A percentile compares a stretch with the other conserved stretches of the same genome.
Evolutionary conservation across 2,797 vertebrate genomes (phyloP).

Genomic region (Meriones psammophilus): DNA sequence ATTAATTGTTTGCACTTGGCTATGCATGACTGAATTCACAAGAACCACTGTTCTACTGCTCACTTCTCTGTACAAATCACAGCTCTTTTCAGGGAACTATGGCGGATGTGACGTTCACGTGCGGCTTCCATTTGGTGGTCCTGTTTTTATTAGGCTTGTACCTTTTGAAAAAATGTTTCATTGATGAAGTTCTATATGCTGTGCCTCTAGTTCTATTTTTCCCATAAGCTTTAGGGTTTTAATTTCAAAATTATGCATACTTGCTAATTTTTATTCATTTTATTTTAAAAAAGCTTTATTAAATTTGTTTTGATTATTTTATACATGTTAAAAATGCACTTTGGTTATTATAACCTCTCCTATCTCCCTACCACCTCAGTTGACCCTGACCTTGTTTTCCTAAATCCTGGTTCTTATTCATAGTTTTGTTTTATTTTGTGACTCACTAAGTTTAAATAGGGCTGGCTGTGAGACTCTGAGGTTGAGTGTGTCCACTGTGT

Average conservation of each 20-base stretch:
- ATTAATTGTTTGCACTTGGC: not conserved
- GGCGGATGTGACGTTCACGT: not conserved
- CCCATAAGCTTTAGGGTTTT: not conserved
- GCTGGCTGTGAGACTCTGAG: not conserved
- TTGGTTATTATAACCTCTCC: not conserved
- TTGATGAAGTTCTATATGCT: not conserved
- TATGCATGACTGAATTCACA: not conserved
- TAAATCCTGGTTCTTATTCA: not conserved
- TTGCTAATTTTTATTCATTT: conserved; percentile 22
- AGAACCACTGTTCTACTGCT: not conserved
- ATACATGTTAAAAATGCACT: not conserved
- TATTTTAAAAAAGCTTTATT: not conserved
- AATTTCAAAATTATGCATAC: not conserved
- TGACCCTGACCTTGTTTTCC: not conserved
- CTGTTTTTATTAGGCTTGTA: not conserved
- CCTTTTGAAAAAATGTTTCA: not conserved
- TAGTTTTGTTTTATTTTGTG: not conserved
- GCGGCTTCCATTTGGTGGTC: not conserved
- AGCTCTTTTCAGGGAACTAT: not conserved
- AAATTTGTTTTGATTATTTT: not conserved
- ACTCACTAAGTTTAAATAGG: not conserved
- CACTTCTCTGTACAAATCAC: not conserved
- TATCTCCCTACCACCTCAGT: not conserved
- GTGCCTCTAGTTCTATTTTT: not conserved
- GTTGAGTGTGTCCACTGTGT: not conserved